These are phyloP conservation scores for Micrastur ruficollis DNA, from an alignment of 2,797 vertebrate genomes.

Conservation along the genomic window DNA sequence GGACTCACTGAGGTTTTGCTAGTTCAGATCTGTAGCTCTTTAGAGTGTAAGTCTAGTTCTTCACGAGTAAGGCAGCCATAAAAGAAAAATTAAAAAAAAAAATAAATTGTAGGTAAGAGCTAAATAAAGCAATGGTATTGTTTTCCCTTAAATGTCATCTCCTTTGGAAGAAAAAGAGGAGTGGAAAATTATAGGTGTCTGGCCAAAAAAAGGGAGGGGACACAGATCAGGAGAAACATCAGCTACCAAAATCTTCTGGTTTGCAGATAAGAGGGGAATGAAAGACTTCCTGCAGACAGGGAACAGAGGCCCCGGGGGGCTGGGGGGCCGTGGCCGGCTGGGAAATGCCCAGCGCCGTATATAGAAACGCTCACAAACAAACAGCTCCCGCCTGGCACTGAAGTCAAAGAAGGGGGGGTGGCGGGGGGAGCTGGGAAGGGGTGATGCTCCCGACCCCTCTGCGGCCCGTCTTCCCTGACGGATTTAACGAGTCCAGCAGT, in stretches of 20 bases:
- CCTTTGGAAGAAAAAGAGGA: not conserved
- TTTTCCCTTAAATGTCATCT: slow-evolving; percentile 16
- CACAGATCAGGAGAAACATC: not conserved
- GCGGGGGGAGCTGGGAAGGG: not conserved
- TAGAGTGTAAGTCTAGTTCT: not conserved
- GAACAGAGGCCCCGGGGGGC: not conserved
- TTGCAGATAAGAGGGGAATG: slow-evolving; percentile 35
- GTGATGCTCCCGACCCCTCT: not conserved
- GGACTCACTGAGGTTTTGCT: not conserved
- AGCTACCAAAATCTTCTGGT: slow-evolving; percentile 5
- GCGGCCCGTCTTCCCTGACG: not conserved
- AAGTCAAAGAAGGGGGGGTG: not conserved
- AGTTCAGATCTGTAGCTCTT: not conserved
- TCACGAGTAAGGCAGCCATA: not conserved
- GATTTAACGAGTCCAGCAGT: slow-evolving; percentile 5
- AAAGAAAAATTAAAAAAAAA: not conserved
- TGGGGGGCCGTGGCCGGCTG: not conserved
- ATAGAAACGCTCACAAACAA: not conserved
- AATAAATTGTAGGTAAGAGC: not conserved
- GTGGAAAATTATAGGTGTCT: not conserved
- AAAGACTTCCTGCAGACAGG: slow-evolving; percentile 26
- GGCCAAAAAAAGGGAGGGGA: not conserved
- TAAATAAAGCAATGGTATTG: slow-evolving; percentile 21
- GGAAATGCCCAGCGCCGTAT: not conserved
- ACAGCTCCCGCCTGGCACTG: not conserved